Evolutionary conservation across 2,113 vertebrate species (phyloP), one percentile per base, ranked within the genome.

Genomic region (Oncorhynchus kisutch): DNA sequence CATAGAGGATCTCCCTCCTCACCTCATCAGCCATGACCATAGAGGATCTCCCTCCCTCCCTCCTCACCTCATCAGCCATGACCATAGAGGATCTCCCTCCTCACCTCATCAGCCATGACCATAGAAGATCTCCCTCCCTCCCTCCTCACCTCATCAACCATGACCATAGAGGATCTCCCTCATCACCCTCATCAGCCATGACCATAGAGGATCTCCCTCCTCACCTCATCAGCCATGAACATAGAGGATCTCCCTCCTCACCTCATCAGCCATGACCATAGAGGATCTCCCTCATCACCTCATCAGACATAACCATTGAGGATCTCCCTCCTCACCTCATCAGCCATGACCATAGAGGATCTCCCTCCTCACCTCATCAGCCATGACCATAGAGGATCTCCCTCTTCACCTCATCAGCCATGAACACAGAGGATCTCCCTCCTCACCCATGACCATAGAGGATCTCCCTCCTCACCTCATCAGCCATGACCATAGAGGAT

Each of bases 21-120:
- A 99, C 98, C 97, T 99, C 99, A 79, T 98, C 97, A 45, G 97
- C 97, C 97, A 99, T 97, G 92, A 99, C 98, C 97, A 99, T 99
- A 83, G 97, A 98, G 6, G 97, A 95, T n/a, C 98, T 97, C 0
- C 98, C n/a, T n/a, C 97, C 25, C 25, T 27, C 25, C 27, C 27
- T 31, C 29, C 0, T 45, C 2, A 31, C 67, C 66, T 29, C 20
- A 24, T 25, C 67, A 20, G 16, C 4, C 39, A 31, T 31, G 31
- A 31, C 3, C 31, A 31, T 6, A 31, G 5, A 75, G 29, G 20
- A 9, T 45, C 48, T 11, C 51, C 29, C 5, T 13, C 14, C 20
- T 6, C 57, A 59, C 57, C 57, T 5, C 20, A 9, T 59, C 20
- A 16, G 18, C 57, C 57, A 20, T 20, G 49, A 54, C 1, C 13